Conservation (phyloP, 2,888 invertebrate species). For the Blomia tropicalis region DNA sequence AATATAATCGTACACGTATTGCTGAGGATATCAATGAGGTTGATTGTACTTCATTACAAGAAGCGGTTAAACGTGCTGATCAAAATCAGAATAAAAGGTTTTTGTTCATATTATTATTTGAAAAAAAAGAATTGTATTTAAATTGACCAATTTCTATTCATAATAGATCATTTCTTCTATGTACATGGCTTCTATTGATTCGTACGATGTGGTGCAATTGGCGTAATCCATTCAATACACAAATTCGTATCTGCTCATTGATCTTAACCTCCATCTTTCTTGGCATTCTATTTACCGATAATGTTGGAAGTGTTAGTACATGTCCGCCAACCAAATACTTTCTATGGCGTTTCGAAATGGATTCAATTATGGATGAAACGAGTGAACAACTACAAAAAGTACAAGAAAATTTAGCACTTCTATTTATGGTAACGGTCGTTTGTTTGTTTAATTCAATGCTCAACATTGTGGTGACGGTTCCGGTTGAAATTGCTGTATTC, state of each 20-base stretch:
- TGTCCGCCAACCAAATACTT: slow-evolving; percentile 19
- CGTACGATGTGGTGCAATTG: slow-evolving; percentile 15
- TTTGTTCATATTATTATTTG: neutral
- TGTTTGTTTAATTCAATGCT: slow-evolving; percentile 6
- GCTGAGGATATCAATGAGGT: slow-evolving; percentile 6
- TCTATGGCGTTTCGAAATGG: slow-evolving; percentile 9
- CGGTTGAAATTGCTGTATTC: slow-evolving; percentile 13
- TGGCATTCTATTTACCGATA: neutral
- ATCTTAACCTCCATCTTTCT: slow-evolving; percentile 8
- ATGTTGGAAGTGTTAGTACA: neutral
- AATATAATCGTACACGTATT: slow-evolving; percentile 9
- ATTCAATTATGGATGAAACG: neutral
- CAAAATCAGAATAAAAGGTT: neutral
- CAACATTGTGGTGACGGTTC: neutral
- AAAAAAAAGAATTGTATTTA: neutral
- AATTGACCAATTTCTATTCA: neutral
- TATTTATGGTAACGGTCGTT: slow-evolving; percentile 13
- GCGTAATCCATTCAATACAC: slow-evolving; percentile 14
- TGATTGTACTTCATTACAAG: neutral
- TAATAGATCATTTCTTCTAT: slow-evolving; percentile 13
- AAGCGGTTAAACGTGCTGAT: slow-evolving; percentile 1
- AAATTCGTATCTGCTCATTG: slow-evolving; percentile 10
- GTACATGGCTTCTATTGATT: slow-evolving; percentile 14
- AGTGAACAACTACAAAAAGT: neutral
- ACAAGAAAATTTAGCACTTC: slow-evolving; percentile 15